Conservation (phyloP, 2,113 vertebrate species). For the Sarotherodon lohbergeri region DNA sequence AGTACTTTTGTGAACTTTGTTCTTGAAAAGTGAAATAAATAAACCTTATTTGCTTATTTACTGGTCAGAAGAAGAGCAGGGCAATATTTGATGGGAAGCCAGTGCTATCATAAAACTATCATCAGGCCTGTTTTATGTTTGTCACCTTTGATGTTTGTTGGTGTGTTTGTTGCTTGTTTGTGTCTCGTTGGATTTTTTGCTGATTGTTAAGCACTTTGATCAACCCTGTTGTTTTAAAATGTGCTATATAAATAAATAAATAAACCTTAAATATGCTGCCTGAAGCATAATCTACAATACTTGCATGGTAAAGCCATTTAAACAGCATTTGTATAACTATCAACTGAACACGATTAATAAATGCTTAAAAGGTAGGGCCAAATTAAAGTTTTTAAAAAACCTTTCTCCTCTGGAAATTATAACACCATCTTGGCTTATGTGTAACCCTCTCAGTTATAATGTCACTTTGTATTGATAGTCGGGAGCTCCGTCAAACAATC, state of each 20-base stretch:
- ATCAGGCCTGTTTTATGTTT: too few species aligned
- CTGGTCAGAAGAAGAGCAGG: background rate
- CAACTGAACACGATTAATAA: background rate
- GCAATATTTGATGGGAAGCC: background rate
- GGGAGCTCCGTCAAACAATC: background rate
- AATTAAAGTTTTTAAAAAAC: background rate
- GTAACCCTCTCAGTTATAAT: background rate
- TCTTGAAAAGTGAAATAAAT: background rate
- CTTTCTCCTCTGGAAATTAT: background rate
- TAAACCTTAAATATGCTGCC: background rate
- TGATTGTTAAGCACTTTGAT: too few species aligned
- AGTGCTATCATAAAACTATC: background rate
- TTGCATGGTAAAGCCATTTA: background rate
- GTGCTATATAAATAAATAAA: too few species aligned
- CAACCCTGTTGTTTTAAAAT: too few species aligned
- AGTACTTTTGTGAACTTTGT: background rate
- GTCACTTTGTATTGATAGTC: background rate
- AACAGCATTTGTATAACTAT: background rate
- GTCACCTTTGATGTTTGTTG: too few species aligned
- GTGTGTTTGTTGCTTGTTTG: too few species aligned
- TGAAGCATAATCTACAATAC: background rate
- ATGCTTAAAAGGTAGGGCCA: background rate
- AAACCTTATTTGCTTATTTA: background rate
- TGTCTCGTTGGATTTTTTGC: too few species aligned
- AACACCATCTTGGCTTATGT: background rate